These are phyloP conservation scores for Horisme vitalbata DNA, from an alignment of 2,888 invertebrate species.

Conservation along the genomic window DNA sequence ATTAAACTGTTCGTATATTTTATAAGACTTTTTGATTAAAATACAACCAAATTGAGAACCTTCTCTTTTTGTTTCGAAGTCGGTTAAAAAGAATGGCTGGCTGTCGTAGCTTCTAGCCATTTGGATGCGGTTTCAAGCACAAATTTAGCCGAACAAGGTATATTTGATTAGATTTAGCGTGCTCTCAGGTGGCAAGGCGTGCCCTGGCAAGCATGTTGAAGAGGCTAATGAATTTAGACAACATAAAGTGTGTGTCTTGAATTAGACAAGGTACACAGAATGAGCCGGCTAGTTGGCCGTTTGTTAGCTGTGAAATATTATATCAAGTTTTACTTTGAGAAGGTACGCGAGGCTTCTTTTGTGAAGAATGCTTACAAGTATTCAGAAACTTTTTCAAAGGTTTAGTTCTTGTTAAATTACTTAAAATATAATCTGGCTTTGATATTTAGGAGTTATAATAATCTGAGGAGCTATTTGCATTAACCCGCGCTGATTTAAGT, in stretches of 20 bases:
- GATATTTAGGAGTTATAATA: no score
- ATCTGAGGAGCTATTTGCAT: no score
- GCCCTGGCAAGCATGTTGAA: conserved; percentile 11
- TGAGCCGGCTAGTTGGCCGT: conserved; percentile 11
- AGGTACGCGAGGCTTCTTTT: neutral
- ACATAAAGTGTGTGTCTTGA: conserved; percentile 11
- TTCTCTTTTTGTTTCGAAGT: no score
- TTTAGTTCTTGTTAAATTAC: no score
- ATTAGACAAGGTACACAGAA: conserved; percentile 11
- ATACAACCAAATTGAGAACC: no score
- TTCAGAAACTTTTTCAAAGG: neutral
- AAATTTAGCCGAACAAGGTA: conserved; percentile 1
- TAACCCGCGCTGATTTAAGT: no score
- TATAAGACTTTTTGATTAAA: no score
- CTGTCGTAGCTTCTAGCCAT: no score
- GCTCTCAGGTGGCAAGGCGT: conserved; percentile 10
- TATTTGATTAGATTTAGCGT: conserved; percentile 10
- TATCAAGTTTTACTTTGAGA: conserved; percentile 4
- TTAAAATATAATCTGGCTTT: no score
- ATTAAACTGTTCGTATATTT: no score
- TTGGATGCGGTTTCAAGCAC: no score
- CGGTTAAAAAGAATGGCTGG: no score
- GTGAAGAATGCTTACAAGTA: neutral
- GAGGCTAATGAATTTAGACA: conserved; percentile 20
- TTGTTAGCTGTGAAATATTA: conserved; percentile 6